Conservation (phyloP, 2,113 vertebrate genomes). For the Spea multiplicata region DNA sequence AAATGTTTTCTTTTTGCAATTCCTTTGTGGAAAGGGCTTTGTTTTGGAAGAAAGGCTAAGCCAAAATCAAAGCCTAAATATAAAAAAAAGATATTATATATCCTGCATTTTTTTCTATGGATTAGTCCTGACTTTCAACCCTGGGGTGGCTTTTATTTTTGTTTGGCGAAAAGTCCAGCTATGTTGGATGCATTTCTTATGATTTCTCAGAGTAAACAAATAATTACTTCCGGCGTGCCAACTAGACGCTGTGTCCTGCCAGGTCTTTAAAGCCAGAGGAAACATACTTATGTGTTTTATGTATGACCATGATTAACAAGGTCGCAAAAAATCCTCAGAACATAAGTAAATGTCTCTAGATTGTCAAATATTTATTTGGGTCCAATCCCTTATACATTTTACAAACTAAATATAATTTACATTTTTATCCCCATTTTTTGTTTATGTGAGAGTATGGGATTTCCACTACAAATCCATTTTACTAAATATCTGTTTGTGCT, state of each 20-base stretch:
- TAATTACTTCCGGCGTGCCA: neutral
- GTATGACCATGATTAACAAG: conserved; percentile 11
- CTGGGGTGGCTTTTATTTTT: neutral
- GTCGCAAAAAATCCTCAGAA: neutral
- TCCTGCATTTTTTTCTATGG: no score
- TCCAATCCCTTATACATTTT: neutral
- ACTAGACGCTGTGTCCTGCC: neutral
- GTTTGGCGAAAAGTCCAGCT: neutral
- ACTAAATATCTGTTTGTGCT: no score
- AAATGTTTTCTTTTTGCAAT: no score
- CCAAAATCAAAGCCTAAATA: no score
- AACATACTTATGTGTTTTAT: conserved; percentile 4
- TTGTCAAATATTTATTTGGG: neutral
- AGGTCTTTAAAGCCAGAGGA: neutral
- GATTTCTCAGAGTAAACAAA: neutral
- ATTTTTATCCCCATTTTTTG: no score
- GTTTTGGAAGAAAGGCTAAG: no score
- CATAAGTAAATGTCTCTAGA: neutral
- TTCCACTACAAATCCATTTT: no score
- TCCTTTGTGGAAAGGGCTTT: no score
- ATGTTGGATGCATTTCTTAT: neutral
- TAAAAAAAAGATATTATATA: no score
- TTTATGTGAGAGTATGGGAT: no score
- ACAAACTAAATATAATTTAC: neutral
- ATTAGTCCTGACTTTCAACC: no score